Base-by-base conservation (phyloP, 1,140 invertebrate species). In the Dinoponera quadriceps region DNA sequence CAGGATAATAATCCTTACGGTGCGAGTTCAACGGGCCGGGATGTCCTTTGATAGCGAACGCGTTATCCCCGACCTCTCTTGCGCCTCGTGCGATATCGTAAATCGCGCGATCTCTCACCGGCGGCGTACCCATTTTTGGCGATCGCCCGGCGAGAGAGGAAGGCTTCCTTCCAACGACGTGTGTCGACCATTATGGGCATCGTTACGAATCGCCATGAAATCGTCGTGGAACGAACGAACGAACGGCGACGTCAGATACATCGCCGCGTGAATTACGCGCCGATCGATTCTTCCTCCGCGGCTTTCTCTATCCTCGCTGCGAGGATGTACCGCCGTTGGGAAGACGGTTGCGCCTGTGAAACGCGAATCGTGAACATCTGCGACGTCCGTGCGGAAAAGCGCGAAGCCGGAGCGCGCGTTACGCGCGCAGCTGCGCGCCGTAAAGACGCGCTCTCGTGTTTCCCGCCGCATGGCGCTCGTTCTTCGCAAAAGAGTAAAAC, bases 171-270 rank as follows among this genome's bases (percentile, higher is more conserved):
- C 18, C 48, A 16, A 49, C 75, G n/a, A n/a, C n/a, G n/a, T n/a
- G 49, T 33, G 44, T 62, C 73, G 63, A 87, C 82, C 62, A 85
- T 88, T 88, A 88, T 88, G 86, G 86, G 65, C 82, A 88, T 85
- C 86, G 86, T 87, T 87, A 82, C 86, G 86, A 87, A 88, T 88
- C 71, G 66, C 86, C 82, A 57, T 87, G 85, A 85, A 88, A 87
- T 88, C 85, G 63, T 68, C 49, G 55, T 65, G 51, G 20, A 71
- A 60, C 48, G 69, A 73, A 51, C 54, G 29, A 14, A 14, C 38
- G 38, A 68, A 71, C 55, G 57, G 27, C 55, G 83, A 13, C 27
- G 59, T 33, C 57, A 14, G 11, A 44, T 22, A 57, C 57, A 29
- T 68, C 49, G 54, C 44, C 68, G 66, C 73, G 85, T 59, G 86